Base-by-base conservation (phyloP, 1,140 invertebrate genomes). In the Bombus affinis region DNA sequence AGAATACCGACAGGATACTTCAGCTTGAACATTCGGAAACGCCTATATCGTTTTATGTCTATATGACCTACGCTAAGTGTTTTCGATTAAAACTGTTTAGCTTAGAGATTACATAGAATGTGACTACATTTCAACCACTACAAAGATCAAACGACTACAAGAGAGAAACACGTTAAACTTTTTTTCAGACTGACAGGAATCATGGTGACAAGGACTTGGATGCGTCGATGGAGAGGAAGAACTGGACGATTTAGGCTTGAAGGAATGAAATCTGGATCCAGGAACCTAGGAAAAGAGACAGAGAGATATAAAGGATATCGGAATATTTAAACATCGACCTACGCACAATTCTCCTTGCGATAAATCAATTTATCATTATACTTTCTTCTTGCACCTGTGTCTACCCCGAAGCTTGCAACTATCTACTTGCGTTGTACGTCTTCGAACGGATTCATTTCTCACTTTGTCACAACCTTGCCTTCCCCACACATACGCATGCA, bases 21-120 rank as follows among this genome's bases (percentile, higher is more conserved):
- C 79, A 62, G 88, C 68, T 57, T 76, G 80, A 81, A 73, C 87
- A 86, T 85, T 81, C 74, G 80, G 90, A 92, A 90, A 88, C 83
- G 85, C 89, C 87, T 92, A 91, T 90, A 88, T 88, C 83, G 77
- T 90, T 72, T 91, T 85, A 92, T 86, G 75, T 75, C 90, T 92
- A 57, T 89, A 89, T 75, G 85, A 91, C 86, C 90, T 93, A 93
- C 86, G 44, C 89, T 92, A 93, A 91, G 76, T 91, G 88, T 91
- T 92, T 90, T 92, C 90, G 92, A 93, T 94, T 92, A 94, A 94
- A 80, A 91, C 90, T 92, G 90, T 92, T 90, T 93, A 93, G 89
- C 88, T 94, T 93, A 93, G 90, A 92, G 92, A 91, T 94, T 95
- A 95, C 90, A 94, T 93, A 89, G 91, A 94, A 94, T 91, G 90